These are phyloP conservation scores for Morinoia aosen DNA, from an alignment of 2,888 invertebrate species.

Conservation along the genomic window DNA sequence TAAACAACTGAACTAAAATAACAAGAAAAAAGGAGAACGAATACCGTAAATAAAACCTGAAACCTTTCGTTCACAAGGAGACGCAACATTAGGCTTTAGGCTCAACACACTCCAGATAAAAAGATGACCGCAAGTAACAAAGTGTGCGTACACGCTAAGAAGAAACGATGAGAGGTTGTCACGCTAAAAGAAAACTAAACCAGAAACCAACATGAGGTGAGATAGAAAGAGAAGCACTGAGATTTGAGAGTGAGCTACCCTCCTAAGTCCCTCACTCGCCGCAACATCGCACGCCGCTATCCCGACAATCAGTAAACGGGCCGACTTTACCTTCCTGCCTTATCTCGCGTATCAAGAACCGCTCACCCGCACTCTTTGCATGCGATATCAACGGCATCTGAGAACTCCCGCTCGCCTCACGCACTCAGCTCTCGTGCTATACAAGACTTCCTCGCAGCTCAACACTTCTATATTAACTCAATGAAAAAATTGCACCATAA, in stretches of 20 bases:
- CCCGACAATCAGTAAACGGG: conserved; percentile 50
- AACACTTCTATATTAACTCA: background rate
- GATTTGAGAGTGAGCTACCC: background rate
- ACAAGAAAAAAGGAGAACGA: background rate
- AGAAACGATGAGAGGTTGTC: background rate
- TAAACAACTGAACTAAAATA: background rate
- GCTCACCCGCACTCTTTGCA: conserved; percentile 44
- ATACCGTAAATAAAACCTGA: background rate
- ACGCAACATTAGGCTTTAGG: background rate
- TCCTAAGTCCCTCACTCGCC: conserved; percentile 30
- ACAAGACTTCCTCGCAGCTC: background rate
- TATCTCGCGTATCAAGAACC: conserved; percentile 24
- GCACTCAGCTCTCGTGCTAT: conserved; percentile 9
- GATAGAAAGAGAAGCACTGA: background rate
- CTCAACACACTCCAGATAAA: background rate
- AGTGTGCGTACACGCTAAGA: background rate
- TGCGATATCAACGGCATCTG: conserved; percentile 42
- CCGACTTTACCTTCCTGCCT: conserved; percentile 44
- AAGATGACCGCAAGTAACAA: background rate
- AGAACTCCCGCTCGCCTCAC: background rate
- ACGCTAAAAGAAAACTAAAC: background rate
- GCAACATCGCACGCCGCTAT: conserved; percentile 26
- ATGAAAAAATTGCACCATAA: background rate
- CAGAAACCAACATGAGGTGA: background rate
- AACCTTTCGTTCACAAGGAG: background rate